Percentiles rank a stretch among this genome's conserved stretches.
Evolutionary conservation across 2,113 vertebrate species (phyloP).

Genomic region (Ancistrus triradiatus): DNA sequence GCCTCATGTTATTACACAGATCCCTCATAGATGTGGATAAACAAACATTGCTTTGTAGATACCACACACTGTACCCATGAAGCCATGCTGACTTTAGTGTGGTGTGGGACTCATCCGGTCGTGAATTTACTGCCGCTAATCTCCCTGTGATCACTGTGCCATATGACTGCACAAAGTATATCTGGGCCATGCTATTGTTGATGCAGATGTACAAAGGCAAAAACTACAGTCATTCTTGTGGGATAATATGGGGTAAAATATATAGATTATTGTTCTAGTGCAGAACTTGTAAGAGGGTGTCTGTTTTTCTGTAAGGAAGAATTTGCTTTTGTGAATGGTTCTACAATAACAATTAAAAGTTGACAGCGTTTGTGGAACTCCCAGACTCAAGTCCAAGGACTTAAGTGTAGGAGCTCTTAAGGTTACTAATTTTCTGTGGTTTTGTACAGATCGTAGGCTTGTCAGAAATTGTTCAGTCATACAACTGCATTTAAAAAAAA

Average conservation of each 20-base stretch:
- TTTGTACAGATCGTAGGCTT: too few relatives aligned
- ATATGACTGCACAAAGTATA: background rate
- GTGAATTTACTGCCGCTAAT: constrained; percentile 4
- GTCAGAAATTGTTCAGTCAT: too few relatives aligned
- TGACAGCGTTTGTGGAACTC: constrained; percentile 11
- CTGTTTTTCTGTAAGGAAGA: constrained; percentile 12
- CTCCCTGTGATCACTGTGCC: constrained; percentile 26
- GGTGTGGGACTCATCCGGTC: constrained; percentile 9
- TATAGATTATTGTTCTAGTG: constrained; percentile 28
- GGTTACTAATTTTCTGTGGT: constrained; percentile 34
- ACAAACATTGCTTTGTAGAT: constrained; percentile 3
- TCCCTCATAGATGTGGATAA: constrained; percentile 3
- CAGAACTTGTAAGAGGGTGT: constrained; percentile 17
- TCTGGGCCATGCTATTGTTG: constrained; percentile 14
- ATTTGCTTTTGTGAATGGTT: background rate
- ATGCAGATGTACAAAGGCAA: background rate
- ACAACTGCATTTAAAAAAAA: too few relatives aligned
- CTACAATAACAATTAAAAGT: constrained; percentile 33
- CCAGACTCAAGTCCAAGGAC: constrained; percentile 13
- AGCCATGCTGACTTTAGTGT: background rate
- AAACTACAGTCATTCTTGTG: constrained; percentile 32
- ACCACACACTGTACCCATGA: constrained; percentile 2
- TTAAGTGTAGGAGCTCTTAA: constrained; percentile 8
- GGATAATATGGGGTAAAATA: constrained; percentile 23
- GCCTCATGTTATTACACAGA: constrained; percentile 20